Evolutionary conservation across 2,797 vertebrate genomes (phyloP).

Genomic region (Lindbergichthys nudifrons): DNA sequence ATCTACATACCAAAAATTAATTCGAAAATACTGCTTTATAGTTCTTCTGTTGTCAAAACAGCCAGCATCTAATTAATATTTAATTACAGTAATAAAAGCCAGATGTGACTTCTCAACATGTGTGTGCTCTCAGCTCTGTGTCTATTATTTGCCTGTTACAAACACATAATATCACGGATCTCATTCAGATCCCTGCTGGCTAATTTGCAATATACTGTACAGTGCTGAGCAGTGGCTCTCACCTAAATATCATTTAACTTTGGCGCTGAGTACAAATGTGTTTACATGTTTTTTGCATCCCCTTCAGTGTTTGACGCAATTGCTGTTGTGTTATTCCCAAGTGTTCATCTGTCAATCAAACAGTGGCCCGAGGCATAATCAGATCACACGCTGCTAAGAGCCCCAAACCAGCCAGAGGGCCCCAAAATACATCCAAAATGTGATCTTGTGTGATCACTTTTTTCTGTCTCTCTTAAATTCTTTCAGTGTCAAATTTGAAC

Average conservation of each 20-base stretch:
- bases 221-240: not conserved
- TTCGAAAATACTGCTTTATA: not conserved
- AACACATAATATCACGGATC: not conserved
- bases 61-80: not conserved
- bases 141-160: not conserved
- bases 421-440: not conserved
- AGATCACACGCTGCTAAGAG: not conserved
- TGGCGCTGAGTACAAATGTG: no score
- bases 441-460: no score
- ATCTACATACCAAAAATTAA: not conserved
- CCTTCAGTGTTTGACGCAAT: no score
- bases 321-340: not conserved
- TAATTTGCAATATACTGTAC: not conserved
- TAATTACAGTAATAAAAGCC: not conserved
- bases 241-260: not conserved
- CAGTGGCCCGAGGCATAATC: not conserved
- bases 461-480: not conserved
- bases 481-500: not conserved
- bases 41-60: not conserved
- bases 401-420: not conserved
- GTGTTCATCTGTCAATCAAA: conserved; percentile 5
- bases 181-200: not conserved
- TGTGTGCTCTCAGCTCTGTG: not conserved
- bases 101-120: not conserved
- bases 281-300: no score